A percentile compares a stretch with the other conserved stretches of the same genome.
Conservation (phyloP, 2,113 vertebrate species). For the Nothoprocta pentlandii region DNA sequence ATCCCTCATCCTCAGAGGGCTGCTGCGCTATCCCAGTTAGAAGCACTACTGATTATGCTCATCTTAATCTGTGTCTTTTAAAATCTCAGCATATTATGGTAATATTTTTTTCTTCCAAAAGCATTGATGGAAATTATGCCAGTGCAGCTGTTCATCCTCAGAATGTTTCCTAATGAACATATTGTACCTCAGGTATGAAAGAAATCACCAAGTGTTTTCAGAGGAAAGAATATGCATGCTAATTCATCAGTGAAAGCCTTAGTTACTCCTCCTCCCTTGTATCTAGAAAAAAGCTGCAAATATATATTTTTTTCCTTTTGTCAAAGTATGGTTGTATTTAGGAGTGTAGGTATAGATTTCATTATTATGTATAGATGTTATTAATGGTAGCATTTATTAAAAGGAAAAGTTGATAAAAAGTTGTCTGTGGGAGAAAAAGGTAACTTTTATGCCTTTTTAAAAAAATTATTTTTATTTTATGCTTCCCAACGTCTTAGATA, state of each 20-base stretch:
- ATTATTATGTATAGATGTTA: not conserved
- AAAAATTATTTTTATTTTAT: not conserved
- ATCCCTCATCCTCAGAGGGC: slow-evolving; percentile 30
- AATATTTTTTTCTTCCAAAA: slow-evolving; percentile 26
- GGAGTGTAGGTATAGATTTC: not conserved
- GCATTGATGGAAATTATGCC: not conserved
- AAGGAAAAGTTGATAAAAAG: not conserved
- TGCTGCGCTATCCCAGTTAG: not conserved
- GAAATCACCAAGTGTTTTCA: slow-evolving; percentile 51
- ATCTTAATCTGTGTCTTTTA: slow-evolving; percentile 26
- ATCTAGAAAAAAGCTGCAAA: not conserved
- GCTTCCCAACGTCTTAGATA: not conserved
- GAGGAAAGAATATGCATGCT: slow-evolving; percentile 40
- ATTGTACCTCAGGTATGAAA: slow-evolving; percentile 46
- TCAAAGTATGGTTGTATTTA: not conserved
- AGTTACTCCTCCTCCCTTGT: not conserved
- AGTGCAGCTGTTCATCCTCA: slow-evolving; percentile 44
- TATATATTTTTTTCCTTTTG: not conserved
- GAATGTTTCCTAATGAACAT: slow-evolving; percentile 49
- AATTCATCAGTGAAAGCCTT: slow-evolving; percentile 42
- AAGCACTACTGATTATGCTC: not conserved
- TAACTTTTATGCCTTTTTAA: not conserved
- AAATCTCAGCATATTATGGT: slow-evolving; percentile 33
- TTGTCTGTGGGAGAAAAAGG: not conserved
- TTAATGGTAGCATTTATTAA: not conserved